Base-by-base conservation (phyloP, 2,888 invertebrate species). In the Cistogaster globosa region DNA sequence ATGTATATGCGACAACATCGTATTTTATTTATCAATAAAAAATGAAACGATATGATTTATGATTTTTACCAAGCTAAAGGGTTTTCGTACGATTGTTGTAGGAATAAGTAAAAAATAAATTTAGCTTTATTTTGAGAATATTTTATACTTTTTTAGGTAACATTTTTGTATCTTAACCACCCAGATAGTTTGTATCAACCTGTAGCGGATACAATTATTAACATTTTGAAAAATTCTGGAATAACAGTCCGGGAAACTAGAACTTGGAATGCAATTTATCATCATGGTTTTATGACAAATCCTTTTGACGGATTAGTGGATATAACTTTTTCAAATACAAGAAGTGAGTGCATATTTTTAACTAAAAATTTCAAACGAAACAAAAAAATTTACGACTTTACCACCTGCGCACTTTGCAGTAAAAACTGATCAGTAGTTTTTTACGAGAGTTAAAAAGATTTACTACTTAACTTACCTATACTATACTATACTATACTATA, bases 221-320 rank as follows among this genome's bases (percentile, higher is more conserved):
- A 95, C 83, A 95, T 96, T 0, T 94, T 97, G 65, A 94, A 94
- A 72, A 93, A 94, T 38, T 95, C 96, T 22, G 96, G 96, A 55
- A 96, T 97, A 87, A 94, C 94, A 9, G 95, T 97, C 5, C 94
- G 95, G 45, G 94, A 94, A 71, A 93, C 94, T 11, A 93, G 93
- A 62, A 94, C 94, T 63, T 96, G 96, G 96, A 93, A 93, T 81
- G 94, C 94, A 32, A 95, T 96, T 2, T 97, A 97, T 92, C 96
- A 97, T 92, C 96, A 97, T 89, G 96, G 96, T 86, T 96, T 97
- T 92, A 95, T 95, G 89, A 94, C 95, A 67, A 98, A 98, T 93
- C 98, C 98, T 0, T 98, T 98, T 91, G 94, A 96, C 89, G 94
- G 95, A 78, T 95, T 98, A 87, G 96, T 98, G 51, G 94, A 95